A percentile compares a stretch with the other conserved stretches of the same genome.
These are phyloP conservation scores for Cephus spinipes DNA, from an alignment of 2,888 invertebrate species.

Conservation along the genomic window DNA sequence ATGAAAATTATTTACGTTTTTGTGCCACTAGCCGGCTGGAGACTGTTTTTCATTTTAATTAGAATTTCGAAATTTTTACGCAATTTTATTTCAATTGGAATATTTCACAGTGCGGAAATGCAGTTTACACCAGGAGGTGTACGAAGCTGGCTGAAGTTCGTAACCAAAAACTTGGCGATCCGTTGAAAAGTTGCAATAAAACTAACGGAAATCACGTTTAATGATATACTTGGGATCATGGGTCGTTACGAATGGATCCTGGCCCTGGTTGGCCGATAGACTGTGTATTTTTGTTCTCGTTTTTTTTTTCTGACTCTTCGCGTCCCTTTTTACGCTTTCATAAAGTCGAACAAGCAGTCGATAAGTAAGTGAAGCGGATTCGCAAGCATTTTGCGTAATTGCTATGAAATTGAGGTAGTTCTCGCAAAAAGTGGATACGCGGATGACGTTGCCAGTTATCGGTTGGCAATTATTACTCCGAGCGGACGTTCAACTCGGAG, in stretches of 20 bases:
- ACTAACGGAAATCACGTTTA: not conserved
- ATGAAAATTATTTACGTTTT: not conserved
- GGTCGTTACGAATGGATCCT: not conserved
- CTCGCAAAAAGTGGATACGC: not conserved
- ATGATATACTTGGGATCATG: not conserved
- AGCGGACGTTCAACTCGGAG: not conserved
- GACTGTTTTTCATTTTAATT: not conserved
- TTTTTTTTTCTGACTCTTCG: not conserved
- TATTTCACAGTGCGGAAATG: not conserved
- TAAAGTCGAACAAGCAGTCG: not conserved
- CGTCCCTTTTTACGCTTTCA: not conserved
- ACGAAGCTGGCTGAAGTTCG: not conserved
- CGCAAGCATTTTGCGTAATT: conserved; percentile 8
- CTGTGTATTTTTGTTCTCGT: not conserved
- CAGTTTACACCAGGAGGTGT: not conserved
- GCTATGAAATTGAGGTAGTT: conserved; percentile 5
- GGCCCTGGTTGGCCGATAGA: not conserved
- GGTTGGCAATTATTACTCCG: not conserved
- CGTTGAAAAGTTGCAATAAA: not conserved
- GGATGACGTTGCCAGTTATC: not conserved
- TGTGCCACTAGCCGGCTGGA: not conserved
- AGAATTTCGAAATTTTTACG: not conserved
- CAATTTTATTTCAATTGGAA: not conserved
- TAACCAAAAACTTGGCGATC: not conserved
- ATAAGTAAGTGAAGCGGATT: conserved; percentile 8